Evolutionary conservation across 2,797 vertebrate genomes (phyloP), one percentile per base, ranked within the genome.

Genomic region (Miichthys miiuy): DNA sequence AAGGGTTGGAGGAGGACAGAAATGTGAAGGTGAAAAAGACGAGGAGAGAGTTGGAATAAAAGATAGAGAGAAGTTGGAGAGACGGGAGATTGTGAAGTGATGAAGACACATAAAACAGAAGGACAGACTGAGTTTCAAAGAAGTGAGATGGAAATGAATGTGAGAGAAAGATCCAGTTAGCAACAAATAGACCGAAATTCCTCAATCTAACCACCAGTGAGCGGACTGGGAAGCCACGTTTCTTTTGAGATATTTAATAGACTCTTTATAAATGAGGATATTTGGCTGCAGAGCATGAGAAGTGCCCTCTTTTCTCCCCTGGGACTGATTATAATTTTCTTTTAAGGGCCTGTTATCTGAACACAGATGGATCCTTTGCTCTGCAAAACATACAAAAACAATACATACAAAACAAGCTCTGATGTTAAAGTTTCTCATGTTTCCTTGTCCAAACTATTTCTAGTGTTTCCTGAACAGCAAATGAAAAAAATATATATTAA

Each of bases 251-350:
- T 88, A 88, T 84, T 82, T 87, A 87, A 89, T 90, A n/a, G 67
- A 82, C 74, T 81, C 72, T 87, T 87, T 78, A 77, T 83, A 79
- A 86, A 84, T 79, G 76, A 88, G 56, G 72, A 84, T 71, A 83
- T 87, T 85, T 87, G 83, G 71, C 82, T 85, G 78, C 75, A 54
- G 76, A 68, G 61, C 50, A 54, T 62, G 57, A 75, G 65, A 79
- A 55, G 67, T 75, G 76, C 44, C 79, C 83, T 75, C 47, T 61
- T 71, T 68, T 69, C 60, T 82, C 86, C 87, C 82, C 25, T 0
- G 72, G 83, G 87, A 75, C 81, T 86, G 75, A 91, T 91, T 91
- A 86, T 85, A 86, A 88, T 84, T 87, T 89, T 81, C 70, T 79
- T 88, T 87, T 85, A 67, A 47, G 71, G 77, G 63, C 77, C 75